Conservation (phyloP, 2,797 vertebrate genomes). For the Amblyopsis hoosieri region DNA sequence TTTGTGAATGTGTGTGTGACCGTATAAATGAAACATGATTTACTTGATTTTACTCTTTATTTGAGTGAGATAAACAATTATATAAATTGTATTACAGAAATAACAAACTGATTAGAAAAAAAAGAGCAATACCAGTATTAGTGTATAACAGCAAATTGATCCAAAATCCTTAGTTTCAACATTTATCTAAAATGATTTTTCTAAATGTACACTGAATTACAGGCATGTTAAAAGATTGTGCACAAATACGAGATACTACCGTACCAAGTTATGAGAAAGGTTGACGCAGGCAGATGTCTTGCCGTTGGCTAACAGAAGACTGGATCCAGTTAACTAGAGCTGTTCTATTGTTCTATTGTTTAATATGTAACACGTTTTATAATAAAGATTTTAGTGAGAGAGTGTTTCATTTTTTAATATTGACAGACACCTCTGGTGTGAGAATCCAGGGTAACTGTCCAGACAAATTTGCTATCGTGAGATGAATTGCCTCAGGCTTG, state of each 20-base stretch:
- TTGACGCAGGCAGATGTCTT: background rate
- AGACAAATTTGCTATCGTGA: background rate
- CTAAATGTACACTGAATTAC: too few relatives aligned
- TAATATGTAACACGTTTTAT: background rate
- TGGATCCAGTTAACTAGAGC: background rate
- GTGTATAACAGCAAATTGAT: too few relatives aligned
- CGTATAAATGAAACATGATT: too few relatives aligned
- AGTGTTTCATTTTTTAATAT: background rate
- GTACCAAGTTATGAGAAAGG: conserved; percentile 24
- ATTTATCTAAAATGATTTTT: too few relatives aligned
- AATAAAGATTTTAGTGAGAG: background rate
- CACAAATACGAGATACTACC: background rate
- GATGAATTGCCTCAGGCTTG: conserved; percentile 1
- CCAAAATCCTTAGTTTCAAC: too few relatives aligned
- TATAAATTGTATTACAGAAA: too few relatives aligned
- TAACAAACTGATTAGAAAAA: too few relatives aligned
- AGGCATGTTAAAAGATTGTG: background rate
- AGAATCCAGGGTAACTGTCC: background rate
- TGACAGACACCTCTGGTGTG: background rate
- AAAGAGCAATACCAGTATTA: too few relatives aligned
- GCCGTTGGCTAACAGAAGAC: background rate
- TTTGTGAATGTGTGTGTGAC: too few relatives aligned
- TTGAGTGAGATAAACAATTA: too few relatives aligned
- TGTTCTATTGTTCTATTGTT: background rate
- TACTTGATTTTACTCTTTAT: too few relatives aligned